Evolutionary conservation across 1,140 invertebrate genomes (phyloP), one percentile per base, ranked within the genome.

Genomic region (Diabrotica virgifera): DNA sequence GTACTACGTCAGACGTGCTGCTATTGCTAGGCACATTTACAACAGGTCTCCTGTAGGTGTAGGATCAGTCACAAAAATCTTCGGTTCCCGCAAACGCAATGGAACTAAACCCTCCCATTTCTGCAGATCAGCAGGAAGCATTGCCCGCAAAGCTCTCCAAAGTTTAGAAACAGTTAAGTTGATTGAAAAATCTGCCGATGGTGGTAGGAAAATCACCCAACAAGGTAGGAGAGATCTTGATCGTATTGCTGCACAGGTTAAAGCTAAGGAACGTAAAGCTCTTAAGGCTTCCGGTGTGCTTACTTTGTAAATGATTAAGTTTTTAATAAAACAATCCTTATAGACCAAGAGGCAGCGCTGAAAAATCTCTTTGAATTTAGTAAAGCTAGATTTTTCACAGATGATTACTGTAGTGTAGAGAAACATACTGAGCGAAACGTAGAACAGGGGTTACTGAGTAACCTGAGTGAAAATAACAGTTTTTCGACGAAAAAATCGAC

Each of bases 71-170:
- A 95, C 92, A 14, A 98, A 97, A 80, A 96, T 99, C 72, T 99
- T 97, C 82, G 96, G 97, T 82, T 93, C 91, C 37, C 89, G 94
- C 62, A 94, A 97, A 83, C 89, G 95, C 67, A 96, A 97, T 76
- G 97, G 97, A 67, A 94, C 95, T 12, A 88, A 90, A 53, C 97
- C 97, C 10, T 95, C 94, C 65, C 96, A 98, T 78, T 99, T 95
- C 82, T 94, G 92, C 79, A 84, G 87, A 70, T 93, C 93, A 66
- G 93, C 94, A 12, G 14, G 6, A 52, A 52, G 11, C 13, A 52
- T 52, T 13, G 51, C 51, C 13, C 51, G 51, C 9, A 52, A n/a
- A 5, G 11, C 51, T 2, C 51, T 10, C 2, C 51, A 52, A 52
- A 52, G 4, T 10, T 52, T 52, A 7, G 51, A 52, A 52, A 13